Evolutionary conservation across 23 tunicate genomes (phyloP), one percentile per base, ranked within the genome.

Genomic region (Clavelina lepadiformis): DNA sequence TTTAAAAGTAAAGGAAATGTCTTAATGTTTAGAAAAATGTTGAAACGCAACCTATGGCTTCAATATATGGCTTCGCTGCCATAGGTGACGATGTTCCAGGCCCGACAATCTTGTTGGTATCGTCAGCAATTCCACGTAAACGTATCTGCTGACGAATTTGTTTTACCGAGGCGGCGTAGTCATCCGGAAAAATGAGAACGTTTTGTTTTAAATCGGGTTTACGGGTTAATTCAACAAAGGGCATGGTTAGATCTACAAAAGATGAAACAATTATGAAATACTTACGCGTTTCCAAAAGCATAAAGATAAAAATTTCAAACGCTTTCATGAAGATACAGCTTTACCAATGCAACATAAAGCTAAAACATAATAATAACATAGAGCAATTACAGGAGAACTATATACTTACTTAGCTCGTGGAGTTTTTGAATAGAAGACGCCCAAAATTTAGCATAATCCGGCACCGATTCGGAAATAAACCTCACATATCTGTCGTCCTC

Each of bases 361-460:
- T n/a, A n/a, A n/a, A n/a, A n/a, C n/a, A n/a, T n/a, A n/a, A n/a
- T n/a, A n/a, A n/a, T n/a, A n/a, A n/a, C n/a, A n/a, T n/a, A n/a
- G n/a, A n/a, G n/a, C n/a, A n/a, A n/a, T n/a, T n/a, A n/a, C n/a
- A n/a, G n/a, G n/a, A n/a, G n/a, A n/a, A n/a, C n/a, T n/a, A n/a
- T n/a, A 60, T 1, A 28, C 80, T 46, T 56, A 82, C 89, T 60
- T 28, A 33, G 11, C 3, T 64, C 33, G 21, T 82, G 51, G 31
- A 73, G 32, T 28, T 73, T 46, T 1, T 54, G 68, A 34, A 82
- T 28, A 22, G 89, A 82, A 2, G 30, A 23, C 22, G 71, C 76
- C 80, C 80, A 82, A 51, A 82, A 82, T 62, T 82, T 82, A 20
- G 71, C 89, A 32, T 65, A 73, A 73, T 82, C 89, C 1, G 56